These are phyloP conservation scores for Sorex araneus DNA, from an alignment of 2,113 vertebrate genomes.

Conservation along the genomic window DNA sequence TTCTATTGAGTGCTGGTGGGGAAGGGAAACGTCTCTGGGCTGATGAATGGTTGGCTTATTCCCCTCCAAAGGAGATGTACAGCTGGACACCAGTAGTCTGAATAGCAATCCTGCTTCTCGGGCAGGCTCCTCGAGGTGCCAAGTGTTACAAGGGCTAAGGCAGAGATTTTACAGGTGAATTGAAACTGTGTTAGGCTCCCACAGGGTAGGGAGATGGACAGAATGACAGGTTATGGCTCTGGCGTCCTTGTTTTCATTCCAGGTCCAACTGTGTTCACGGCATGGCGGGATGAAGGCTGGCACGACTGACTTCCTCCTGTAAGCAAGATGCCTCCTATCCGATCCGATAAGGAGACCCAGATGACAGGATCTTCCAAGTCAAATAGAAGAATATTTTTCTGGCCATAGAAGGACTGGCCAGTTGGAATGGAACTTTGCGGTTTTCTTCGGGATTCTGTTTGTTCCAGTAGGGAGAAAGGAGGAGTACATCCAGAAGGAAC, in stretches of 20 bases:
- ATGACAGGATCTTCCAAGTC: not conserved
- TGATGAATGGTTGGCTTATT: conserved; percentile 81
- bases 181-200: conserved; percentile 80
- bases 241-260: conserved; percentile 71
- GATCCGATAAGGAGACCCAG: not conserved
- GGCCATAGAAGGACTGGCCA: not conserved
- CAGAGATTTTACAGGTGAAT: conserved; percentile 78
- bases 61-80: conserved; percentile 31
- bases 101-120: conserved; percentile 48
- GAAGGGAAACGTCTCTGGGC: conserved; percentile 65
- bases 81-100: conserved; percentile 77
- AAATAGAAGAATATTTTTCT: conserved; percentile 27
- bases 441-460: not conserved
- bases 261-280: not conserved
- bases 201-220: conserved; percentile 77
- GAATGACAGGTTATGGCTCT: conserved; percentile 72
- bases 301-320: not conserved
- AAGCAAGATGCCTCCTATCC: not conserved
- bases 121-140: conserved; percentile 67
- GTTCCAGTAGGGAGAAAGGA: no score
- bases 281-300: not conserved
- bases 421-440: not conserved
- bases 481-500: not conserved
- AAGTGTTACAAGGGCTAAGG: conserved; percentile 74
- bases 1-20: no score